Conservation (phyloP, 2,888 invertebrate species). For the Palloptera scutellata region DNA sequence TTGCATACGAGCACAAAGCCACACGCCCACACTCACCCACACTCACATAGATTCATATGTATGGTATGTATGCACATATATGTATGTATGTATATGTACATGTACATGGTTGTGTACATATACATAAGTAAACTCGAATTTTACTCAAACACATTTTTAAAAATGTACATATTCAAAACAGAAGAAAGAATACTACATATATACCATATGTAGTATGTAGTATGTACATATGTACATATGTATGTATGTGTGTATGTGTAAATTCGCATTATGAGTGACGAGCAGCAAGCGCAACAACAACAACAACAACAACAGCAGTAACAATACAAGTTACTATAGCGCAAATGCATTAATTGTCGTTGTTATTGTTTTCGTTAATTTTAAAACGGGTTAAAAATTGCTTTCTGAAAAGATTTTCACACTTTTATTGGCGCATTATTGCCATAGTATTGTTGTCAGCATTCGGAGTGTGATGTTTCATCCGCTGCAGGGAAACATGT, state of each 20-base stretch:
- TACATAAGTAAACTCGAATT: neutral
- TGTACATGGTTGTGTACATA: neutral
- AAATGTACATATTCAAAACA: too few relatives aligned
- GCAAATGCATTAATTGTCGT: slow-evolving; percentile 42
- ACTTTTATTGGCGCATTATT: slow-evolving; percentile 15
- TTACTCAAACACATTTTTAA: too few relatives aligned
- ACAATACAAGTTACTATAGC: neutral
- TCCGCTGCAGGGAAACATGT: too few relatives aligned
- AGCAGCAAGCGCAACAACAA: slow-evolving; percentile 16
- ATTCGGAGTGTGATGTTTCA: too few relatives aligned
- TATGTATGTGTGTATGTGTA: neutral
- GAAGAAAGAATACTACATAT: too few relatives aligned
- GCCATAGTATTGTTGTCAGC: neutral
- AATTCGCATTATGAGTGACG: neutral
- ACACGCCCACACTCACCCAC: neutral
- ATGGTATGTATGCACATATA: too few relatives aligned
- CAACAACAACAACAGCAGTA: slow-evolving; percentile 1
- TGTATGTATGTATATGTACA: too few relatives aligned
- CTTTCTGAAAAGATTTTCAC: neutral
- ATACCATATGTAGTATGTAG: too few relatives aligned
- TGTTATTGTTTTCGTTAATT: slow-evolving; percentile 29
- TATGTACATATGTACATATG: too few relatives aligned
- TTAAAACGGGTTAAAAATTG: neutral
- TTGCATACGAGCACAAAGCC: neutral
- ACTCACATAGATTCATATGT: neutral